phyloP scores from a whole-genome alignment of 2,113 vertebrate species.

The Onychorhynchus coronatus region DNA sequence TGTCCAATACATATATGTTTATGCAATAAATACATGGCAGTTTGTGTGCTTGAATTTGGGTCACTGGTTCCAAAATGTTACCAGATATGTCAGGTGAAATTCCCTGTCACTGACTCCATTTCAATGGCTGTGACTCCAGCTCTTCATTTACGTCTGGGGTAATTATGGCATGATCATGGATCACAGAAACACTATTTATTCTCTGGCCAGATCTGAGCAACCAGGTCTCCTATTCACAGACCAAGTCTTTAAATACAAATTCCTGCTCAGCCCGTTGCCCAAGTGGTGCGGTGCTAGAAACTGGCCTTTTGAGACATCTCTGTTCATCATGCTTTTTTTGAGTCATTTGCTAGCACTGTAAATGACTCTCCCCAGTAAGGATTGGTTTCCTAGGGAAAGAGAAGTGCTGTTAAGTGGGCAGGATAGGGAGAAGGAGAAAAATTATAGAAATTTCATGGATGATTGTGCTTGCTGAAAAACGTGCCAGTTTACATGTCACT shows the following conservation, averaged over 20 bases:
- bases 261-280: neutral
- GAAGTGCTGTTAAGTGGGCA: neutral
- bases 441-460: neutral
- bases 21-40: neutral
- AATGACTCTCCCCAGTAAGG: neutral
- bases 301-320: neutral
- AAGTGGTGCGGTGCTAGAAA: neutral
- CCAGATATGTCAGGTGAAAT: neutral
- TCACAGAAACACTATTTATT: neutral
- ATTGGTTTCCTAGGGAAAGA: neutral
- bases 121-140: neutral
- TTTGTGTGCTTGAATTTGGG: neutral
- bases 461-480: neutral
- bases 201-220: neutral
- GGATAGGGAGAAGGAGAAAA: neutral
- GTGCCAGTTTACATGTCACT: neutral
- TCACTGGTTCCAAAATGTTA: neutral
- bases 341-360: neutral
- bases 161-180: neutral
- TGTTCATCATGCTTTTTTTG: neutral
- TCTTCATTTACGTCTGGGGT: neutral
- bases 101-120: neutral
- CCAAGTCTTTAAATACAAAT: neutral
- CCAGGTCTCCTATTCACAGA: neutral
- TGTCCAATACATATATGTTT: neutral